Base-by-base conservation (phyloP, 1,140 invertebrate species). In the Latrodectus geometricus region DNA sequence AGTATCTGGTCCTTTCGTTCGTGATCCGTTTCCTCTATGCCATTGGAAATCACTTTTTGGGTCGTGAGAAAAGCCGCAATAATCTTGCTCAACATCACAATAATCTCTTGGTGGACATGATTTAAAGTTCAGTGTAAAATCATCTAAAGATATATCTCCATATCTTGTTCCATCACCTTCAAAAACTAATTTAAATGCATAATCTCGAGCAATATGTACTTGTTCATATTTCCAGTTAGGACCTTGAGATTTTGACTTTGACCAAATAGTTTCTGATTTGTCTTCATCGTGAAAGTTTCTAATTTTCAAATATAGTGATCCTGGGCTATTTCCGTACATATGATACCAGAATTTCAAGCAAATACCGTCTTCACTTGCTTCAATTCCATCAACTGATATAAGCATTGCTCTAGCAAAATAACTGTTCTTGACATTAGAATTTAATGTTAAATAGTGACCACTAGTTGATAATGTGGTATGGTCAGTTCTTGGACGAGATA, bases 271-370 rank as follows among this genome's bases (percentile, higher is more conserved):
- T 74, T 87, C 85, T 8, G n/a, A 9, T 35, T 79, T 87, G n/a
- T 87, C 85, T n/a, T 86, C 75, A 20, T 79, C 70, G 49, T 80
- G 68, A n/a, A 87, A 87, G 17, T 87, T 23, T 52, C 74, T 76
- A 9, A 54, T 54, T 73, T 73, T 79, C 14, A 87, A n/a, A 21
- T 80, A 80, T 54, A 87, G 52, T 23, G 48, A 49, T 35, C 85
- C 85, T 35, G 78, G 86, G 48, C 78, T 66, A 49, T 85, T 82
- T 9, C 88, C 88, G 20, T 82, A 79, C 48, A 88, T 87, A 21
- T 88, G 83, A 83, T 88, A 88, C 88, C 84, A 88, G 61, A 88
- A 88, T 52, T 83, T 76, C 9, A 88, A 79, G 54, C 88, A 88
- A 8, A 73, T 54, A 8, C 82, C 87, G 4, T 85, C 81, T 17